Conservation (phyloP, 1,140 invertebrate genomes). For the Bombus waltoni region DNA sequence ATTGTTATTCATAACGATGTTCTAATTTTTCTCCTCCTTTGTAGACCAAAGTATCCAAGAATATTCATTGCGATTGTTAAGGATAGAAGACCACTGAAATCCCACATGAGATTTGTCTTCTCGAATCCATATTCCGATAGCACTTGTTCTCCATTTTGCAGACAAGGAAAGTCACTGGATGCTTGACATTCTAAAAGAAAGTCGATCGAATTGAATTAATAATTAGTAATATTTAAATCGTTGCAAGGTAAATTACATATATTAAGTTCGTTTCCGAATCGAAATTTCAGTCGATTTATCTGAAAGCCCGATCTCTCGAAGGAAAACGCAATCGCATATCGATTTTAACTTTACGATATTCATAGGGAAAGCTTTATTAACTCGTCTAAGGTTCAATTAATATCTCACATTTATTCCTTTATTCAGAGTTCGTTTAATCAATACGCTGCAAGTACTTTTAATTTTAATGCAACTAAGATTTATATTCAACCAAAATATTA, state of each 20-base stretch:
- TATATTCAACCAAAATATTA: background rate
- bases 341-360: background rate
- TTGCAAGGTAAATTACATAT: background rate
- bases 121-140: slow-evolving; percentile 62
- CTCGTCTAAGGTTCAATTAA: too few relatives aligned
- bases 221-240: background rate
- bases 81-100: slow-evolving; percentile 47
- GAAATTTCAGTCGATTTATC: background rate
- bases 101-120: slow-evolving; percentile 39
- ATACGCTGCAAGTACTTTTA: background rate
- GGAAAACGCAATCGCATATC: background rate
- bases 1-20: background rate
- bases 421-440: too few relatives aligned
- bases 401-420: too few relatives aligned
- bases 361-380: too few relatives aligned
- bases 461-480: background rate
- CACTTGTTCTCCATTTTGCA: slow-evolving; percentile 60
- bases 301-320: background rate
- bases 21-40: slow-evolving; percentile 36
- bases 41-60: slow-evolving; percentile 57
- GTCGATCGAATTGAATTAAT: background rate
- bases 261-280: background rate
- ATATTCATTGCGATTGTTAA: slow-evolving; percentile 60
- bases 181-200: slow-evolving; percentile 52
- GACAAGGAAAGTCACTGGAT: slow-evolving; percentile 56